Percentiles rank a stretch among this genome's conserved stretches.
Conservation (phyloP, 2,797 vertebrate species). For the Hypotaenidia okinawae region DNA sequence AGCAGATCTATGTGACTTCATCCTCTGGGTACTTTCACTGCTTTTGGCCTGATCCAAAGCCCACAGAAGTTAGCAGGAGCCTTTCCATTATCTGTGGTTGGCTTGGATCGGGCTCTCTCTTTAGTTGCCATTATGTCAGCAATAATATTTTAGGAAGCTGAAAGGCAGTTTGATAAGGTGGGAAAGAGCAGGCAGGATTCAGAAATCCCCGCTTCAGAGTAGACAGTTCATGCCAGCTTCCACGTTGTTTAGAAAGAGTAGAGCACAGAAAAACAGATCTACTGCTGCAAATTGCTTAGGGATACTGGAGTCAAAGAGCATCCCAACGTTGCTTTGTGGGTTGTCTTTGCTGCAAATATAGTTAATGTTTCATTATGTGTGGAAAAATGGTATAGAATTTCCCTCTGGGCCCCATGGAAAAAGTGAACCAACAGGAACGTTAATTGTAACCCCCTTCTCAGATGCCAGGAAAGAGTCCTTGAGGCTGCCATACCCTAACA, state of each 20-base stretch:
- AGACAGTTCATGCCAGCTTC: neutral
- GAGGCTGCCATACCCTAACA: neutral
- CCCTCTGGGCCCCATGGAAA: neutral
- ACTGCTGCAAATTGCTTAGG: neutral
- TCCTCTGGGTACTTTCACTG: neutral
- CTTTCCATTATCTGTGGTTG: neutral
- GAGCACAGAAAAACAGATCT: neutral
- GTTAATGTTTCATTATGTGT: neutral
- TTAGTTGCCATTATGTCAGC: constrained; percentile 8
- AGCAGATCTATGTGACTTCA: neutral
- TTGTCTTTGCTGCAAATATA: neutral
- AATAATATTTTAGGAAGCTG: constrained; percentile 23
- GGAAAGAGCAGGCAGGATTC: neutral
- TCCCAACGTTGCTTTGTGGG: neutral
- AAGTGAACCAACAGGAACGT: neutral
- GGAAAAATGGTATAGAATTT: neutral
- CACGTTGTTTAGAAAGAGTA: neutral
- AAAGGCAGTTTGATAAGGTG: constrained; percentile 20
- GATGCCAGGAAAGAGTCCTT: neutral
- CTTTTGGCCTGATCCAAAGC: neutral
- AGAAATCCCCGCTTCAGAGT: neutral
- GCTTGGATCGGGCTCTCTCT: neutral
- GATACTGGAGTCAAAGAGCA: neutral
- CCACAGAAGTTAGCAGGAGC: neutral
- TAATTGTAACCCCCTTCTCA: constrained; percentile 3